Percentiles rank a stretch among this genome's conserved stretches.
Conservation (phyloP, 35 echinoderm and acorn worm species). For the Strongylocentrotus purpuratus region DNA sequence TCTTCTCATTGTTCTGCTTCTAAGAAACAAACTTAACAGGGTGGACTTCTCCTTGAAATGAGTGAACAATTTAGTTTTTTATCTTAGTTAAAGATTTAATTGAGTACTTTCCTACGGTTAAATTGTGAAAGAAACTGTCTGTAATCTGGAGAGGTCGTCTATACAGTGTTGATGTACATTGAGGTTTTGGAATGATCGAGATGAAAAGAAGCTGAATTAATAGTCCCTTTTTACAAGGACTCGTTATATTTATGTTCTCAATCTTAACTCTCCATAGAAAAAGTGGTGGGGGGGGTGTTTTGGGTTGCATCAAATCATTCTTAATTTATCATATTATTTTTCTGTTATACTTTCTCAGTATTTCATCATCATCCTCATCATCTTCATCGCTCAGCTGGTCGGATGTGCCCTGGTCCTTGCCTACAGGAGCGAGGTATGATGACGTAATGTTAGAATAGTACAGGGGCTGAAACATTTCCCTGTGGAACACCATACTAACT, state of each 20-base stretch:
- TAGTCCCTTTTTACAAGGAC: too few relatives aligned
- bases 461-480: background rate
- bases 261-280: too few relatives aligned
- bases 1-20: too few relatives aligned
- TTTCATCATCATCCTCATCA: conserved; percentile 68
- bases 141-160: too few relatives aligned
- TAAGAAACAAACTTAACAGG: too few relatives aligned
- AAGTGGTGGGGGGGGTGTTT: too few relatives aligned
- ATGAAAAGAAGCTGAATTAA: background rate
- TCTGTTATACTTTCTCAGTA: conserved; percentile 51
- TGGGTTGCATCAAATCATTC: background rate
- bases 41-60: too few relatives aligned
- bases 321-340: background rate
- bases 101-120: too few relatives aligned
- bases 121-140: too few relatives aligned
- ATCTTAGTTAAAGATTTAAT: too few relatives aligned
- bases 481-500: background rate
- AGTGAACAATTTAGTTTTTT: too few relatives aligned
- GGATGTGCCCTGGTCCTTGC: conserved; percentile 66
- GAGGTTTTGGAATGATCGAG: background rate
- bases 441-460: background rate
- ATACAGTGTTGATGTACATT: background rate
- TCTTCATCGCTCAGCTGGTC: conserved; percentile 69
- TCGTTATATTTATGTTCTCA: too few relatives aligned
- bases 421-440: conserved; percentile 62